A percentile compares a stretch with the other conserved stretches of the same genome.
These are phyloP conservation scores for Tricholaema leucomelas DNA, from an alignment of 2,113 vertebrate species.

Conservation along the genomic window DNA sequence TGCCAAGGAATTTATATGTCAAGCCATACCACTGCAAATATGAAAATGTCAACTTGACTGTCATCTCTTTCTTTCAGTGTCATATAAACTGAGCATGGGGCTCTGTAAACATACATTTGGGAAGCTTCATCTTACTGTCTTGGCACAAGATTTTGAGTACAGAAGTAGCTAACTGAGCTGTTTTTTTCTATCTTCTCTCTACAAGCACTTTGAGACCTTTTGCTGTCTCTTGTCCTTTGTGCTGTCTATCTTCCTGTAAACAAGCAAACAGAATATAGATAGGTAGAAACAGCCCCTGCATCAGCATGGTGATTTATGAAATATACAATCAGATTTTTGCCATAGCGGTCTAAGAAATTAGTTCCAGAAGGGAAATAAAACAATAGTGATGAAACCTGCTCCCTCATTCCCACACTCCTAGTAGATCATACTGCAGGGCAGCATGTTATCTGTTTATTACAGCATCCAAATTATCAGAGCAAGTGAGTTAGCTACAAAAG, in stretches of 20 bases:
- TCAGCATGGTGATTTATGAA: not conserved
- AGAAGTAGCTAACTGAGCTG: not conserved
- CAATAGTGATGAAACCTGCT: not conserved
- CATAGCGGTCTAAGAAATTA: not conserved
- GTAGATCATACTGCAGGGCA: not conserved
- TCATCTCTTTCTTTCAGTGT: not conserved
- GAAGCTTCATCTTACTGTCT: not conserved
- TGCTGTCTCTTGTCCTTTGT: not conserved
- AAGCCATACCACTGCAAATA: not conserved
- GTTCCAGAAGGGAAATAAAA: not conserved
- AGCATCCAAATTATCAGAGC: not conserved
- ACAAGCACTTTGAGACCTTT: not conserved
- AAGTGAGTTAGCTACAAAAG: not conserved
- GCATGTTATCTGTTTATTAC: not conserved
- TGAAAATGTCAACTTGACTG: not conserved
- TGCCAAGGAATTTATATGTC: not conserved
- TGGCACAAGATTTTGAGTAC: not conserved
- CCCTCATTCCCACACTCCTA: rapidly evolving
- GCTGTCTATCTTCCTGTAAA: not conserved
- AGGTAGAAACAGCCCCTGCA: not conserved
- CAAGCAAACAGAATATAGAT: not conserved
- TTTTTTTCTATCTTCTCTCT: not conserved
- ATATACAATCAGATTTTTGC: not conserved
- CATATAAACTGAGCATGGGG: not conserved
- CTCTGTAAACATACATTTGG: not conserved